phyloP scores from a whole-genome alignment of 2,797 vertebrate species.

The Macroramphosus scolopax region DNA sequence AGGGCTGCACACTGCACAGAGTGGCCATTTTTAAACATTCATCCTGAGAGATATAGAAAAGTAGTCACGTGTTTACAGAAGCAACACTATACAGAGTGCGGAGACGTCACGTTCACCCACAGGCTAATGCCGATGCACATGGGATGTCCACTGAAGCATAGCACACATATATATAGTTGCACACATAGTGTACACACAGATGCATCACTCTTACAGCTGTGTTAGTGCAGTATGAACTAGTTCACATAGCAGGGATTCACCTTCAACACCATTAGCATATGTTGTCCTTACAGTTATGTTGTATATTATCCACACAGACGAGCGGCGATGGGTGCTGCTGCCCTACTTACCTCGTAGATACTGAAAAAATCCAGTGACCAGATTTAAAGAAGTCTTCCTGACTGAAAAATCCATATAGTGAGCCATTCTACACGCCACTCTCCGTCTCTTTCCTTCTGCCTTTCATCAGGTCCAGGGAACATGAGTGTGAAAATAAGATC shows the following conservation, averaged over 20 bases:
- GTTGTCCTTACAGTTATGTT: slow-evolving; percentile 28
- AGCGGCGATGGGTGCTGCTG: slow-evolving; percentile 30
- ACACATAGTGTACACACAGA: neutral
- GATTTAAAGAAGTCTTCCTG: slow-evolving; percentile 81
- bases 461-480: slow-evolving; percentile 64
- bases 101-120: slow-evolving; percentile 58
- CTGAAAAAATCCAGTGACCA: slow-evolving; percentile 85
- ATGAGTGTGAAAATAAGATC: slow-evolving; percentile 54
- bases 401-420: slow-evolving; percentile 76
- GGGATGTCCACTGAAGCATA: slow-evolving; percentile 71
- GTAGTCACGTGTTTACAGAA: slow-evolving; percentile 67
- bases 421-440: slow-evolving; percentile 78
- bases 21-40: slow-evolving; percentile 75
- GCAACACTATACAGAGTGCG: slow-evolving; percentile 45
- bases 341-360: slow-evolving; percentile 85
- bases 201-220: slow-evolving; percentile 37
- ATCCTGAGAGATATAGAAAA: slow-evolving; percentile 59
- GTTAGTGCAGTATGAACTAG: slow-evolving; percentile 44
- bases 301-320: slow-evolving; percentile 39
- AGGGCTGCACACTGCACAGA: slow-evolving; percentile 50
- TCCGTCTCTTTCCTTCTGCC: slow-evolving; percentile 44
- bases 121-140: slow-evolving; percentile 70
- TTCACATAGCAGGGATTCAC: slow-evolving; percentile 52
- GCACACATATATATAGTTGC: slow-evolving; percentile 2
- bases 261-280: slow-evolving; percentile 48